phyloP scores from a whole-genome alignment of 2,888 invertebrate genomes.

The Sarcophaga variegata region DNA sequence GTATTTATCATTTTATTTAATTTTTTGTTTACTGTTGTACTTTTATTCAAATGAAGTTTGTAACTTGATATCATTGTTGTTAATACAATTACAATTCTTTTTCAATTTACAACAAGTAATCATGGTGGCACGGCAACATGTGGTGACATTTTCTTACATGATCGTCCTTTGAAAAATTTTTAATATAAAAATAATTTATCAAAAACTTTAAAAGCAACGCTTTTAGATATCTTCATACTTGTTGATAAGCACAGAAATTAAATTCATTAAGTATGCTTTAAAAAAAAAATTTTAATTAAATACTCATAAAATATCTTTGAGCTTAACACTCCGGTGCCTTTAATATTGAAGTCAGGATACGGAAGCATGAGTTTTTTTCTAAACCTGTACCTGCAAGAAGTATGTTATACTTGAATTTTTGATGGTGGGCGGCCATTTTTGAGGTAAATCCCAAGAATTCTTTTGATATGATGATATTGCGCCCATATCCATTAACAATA shows the following conservation, averaged over 20 bases:
- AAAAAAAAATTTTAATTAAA: too few relatives aligned
- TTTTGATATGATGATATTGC: too few relatives aligned
- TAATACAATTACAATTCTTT: slow-evolving; percentile 52
- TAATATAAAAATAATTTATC: slow-evolving; percentile 16
- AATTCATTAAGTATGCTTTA: too few relatives aligned
- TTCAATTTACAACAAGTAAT: slow-evolving; percentile 17
- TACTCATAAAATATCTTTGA: too few relatives aligned
- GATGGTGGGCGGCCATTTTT: too few relatives aligned
- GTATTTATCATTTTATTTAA: slow-evolving; percentile 45
- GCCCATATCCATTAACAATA: too few relatives aligned
- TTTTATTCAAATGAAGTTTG: slow-evolving; percentile 44
- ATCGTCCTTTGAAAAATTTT: not conserved
- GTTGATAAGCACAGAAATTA: not conserved
- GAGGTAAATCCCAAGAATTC: too few relatives aligned
- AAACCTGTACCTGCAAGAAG: too few relatives aligned
- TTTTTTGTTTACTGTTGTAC: slow-evolving; percentile 16
- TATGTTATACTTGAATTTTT: too few relatives aligned
- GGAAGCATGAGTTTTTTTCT: too few relatives aligned
- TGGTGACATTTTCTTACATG: slow-evolving; percentile 40
- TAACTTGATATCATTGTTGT: slow-evolving; percentile 68
- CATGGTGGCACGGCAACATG: slow-evolving; percentile 40
- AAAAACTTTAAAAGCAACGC: not conserved
- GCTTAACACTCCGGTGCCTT: too few relatives aligned
- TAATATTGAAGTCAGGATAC: too few relatives aligned
- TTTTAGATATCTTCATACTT: not conserved